These are phyloP conservation scores for Julus scanicus DNA, from an alignment of 2,888 invertebrate genomes.

Conservation along the genomic window DNA sequence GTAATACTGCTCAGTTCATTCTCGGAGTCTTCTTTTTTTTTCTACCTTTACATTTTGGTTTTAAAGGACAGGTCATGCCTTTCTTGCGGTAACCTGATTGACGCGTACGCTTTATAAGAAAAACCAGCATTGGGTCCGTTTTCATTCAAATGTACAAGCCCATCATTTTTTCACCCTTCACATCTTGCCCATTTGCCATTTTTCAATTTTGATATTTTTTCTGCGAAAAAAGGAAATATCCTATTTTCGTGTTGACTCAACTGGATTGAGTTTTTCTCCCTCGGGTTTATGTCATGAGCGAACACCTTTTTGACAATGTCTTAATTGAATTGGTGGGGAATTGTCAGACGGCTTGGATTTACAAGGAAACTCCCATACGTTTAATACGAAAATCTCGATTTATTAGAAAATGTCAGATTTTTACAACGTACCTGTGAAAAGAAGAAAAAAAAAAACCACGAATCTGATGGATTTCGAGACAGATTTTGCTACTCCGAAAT, in stretches of 20 bases:
- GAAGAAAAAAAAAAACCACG: neutral
- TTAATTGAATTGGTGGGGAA: slow-evolving; percentile 39
- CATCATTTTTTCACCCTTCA: slow-evolving; percentile 29
- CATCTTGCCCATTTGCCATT: slow-evolving; percentile 20
- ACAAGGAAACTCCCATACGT: slow-evolving; percentile 7
- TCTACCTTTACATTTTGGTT: neutral
- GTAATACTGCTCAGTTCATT: slow-evolving; percentile 30
- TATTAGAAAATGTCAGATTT: slow-evolving; percentile 31
- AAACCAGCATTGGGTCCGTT: neutral
- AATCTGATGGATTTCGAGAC: slow-evolving; percentile 8
- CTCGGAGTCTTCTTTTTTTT: neutral
- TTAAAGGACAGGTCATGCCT: slow-evolving; percentile 36
- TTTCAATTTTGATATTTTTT: slow-evolving; percentile 39
- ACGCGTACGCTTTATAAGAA: neutral
- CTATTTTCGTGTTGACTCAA: slow-evolving; percentile 39
- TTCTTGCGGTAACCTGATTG: slow-evolving; percentile 20
- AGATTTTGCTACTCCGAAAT: neutral
- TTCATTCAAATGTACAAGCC: slow-evolving; percentile 28
- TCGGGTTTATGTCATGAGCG: neutral
- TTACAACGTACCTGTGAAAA: neutral
- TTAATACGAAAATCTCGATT: slow-evolving; percentile 36
- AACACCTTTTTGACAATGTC: slow-evolving; percentile 39
- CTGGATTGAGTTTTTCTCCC: slow-evolving; percentile 22
- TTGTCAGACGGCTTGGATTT: slow-evolving; percentile 36
- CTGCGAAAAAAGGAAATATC: slow-evolving; percentile 3